Evolutionary conservation across 1,140 invertebrate species (phyloP), one percentile per base, ranked within the genome.

Genomic region (Heterodera carotae): DNA sequence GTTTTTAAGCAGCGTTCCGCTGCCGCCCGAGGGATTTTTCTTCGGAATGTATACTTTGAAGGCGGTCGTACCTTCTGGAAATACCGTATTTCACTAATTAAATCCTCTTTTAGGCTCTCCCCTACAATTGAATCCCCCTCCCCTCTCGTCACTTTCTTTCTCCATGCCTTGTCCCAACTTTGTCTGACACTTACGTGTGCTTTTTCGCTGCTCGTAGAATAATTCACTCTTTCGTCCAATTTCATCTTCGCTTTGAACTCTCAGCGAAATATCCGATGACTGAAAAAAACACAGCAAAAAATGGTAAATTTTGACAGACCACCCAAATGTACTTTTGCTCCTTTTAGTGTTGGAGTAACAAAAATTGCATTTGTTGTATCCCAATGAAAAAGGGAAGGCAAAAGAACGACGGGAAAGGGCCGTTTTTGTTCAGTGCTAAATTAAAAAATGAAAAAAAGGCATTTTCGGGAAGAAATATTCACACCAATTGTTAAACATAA

Each of bases 341-440:
- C 36, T 29, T 27, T 25, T n/a, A 8, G 22, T 18, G 12, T 59
- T 7, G 25, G 72, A 2, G 27, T 74, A 15, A 74, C 56, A 39
- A 62, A 74, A 62, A 74, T 59, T 39, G 22, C 25, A 33, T 74
- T 74, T 25, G 8, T 64, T 36, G 72, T 15, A 18, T 74, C 4
- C 72, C 72, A 74, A 62, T 31, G 43, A 27, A 74, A 62, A 31
- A 74, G 6, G 34, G 72, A 74, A n/a, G 72, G 72, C 48, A 74
- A 33, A 62, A 74, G 53, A 18, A 72, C 69, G 39, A 27, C 27
- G 34, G 72, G 53, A 15, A 66, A 36, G 33, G 59, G 56, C 15
- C 15, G 48, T 18, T 4, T 56, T 56, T 56, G 48, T 22, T 56
- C 48, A 56, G 48, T 5, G 48, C 48, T 56, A 56, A 56, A 56